Conservation (phyloP, 1,140 invertebrate genomes). For the Diabrotica virgifera region DNA sequence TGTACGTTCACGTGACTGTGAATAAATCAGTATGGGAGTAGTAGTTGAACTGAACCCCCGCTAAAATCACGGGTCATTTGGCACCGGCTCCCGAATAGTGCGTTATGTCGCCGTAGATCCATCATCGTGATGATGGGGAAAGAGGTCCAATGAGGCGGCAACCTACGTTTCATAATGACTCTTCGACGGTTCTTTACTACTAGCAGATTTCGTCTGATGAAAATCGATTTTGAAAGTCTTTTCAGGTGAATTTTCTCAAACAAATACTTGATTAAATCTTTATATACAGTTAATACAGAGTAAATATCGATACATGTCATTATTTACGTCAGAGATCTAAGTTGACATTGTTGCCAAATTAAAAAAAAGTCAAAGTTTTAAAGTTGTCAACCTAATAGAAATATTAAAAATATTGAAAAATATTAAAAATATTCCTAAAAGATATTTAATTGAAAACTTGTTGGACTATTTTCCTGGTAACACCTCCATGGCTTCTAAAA, state of each 20-base stretch:
- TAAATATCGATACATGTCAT: too few relatives aligned
- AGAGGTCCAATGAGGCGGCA: slow-evolving; percentile 15
- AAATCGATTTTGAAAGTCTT: not conserved
- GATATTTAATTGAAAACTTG: too few relatives aligned
- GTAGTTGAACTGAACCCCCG: slow-evolving; percentile 1
- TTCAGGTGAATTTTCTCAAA: not conserved
- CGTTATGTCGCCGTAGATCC: slow-evolving; percentile 11
- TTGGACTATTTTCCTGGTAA: too few relatives aligned
- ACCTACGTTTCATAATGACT: slow-evolving; percentile 16
- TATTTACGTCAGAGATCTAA: too few relatives aligned
- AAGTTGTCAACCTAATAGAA: too few relatives aligned
- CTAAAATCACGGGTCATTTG: slow-evolving; percentile 18
- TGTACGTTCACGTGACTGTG: not conserved
- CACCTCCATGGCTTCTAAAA: too few relatives aligned
- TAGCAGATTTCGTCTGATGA: not conserved
- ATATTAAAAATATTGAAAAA: too few relatives aligned
- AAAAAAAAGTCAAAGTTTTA: too few relatives aligned
- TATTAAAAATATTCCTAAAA: too few relatives aligned
- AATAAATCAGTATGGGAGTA: slow-evolving; percentile 2
- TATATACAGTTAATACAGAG: too few relatives aligned
- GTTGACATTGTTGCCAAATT: too few relatives aligned
- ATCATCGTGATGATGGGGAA: slow-evolving; percentile 11
- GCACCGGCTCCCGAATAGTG: slow-evolving; percentile 14
- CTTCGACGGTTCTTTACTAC: slow-evolving; percentile 6
- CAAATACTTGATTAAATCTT: too few relatives aligned